Evolutionary conservation across 2,113 vertebrate species (phyloP), one percentile per base, ranked within the genome.

Genomic region (Actenoides hombroni): DNA sequence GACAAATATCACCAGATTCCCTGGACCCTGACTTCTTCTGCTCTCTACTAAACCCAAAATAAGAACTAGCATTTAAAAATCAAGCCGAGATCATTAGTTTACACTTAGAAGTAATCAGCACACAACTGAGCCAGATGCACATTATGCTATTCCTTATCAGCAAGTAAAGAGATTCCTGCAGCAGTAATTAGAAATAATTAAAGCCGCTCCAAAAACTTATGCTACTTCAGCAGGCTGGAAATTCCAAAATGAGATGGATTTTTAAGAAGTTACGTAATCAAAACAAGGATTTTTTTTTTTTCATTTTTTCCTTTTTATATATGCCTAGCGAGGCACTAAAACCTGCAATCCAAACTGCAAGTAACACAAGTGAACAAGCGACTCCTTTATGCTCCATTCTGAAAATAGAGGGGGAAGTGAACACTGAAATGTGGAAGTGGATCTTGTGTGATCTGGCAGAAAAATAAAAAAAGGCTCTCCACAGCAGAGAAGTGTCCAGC

Each of bases 121-220:
- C 3, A 14, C 64, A 92, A 67, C 73, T 0, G 6, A 78, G 83
- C 83, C 92, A 95, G 88, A 92, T 92, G 91, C 80, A 88, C 92
- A 89, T 91, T 90, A 91, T 73, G 92, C 80, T 89, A 33, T 33
- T 92, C 83, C 70, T 96, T 84, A 95, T 63, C 87, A 89, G 67
- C 74, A 91, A 64, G 70, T 35, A 23, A 91, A 96, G 73, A 93
- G 92, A 95, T 86, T 85, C 93, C 88, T 96, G 92, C 81, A 93
- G 92, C 87, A 94, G 63, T 74, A 82, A 84, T 92, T 42, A 77
- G 16, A 78, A 77, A 53, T 86, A 94, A 85, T 75, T 88, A 77
- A 70, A 90, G 54, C 53, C 35, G 46, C 69, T 95, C 83, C 65
- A 51, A 33, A 42, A 86, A 94, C 83, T 59, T 73, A 35, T 56